Evolutionary conservation across 2,797 vertebrate genomes (phyloP), one percentile per base, ranked within the genome.

Genomic region (Melanotaenia parkinsoni): DNA sequence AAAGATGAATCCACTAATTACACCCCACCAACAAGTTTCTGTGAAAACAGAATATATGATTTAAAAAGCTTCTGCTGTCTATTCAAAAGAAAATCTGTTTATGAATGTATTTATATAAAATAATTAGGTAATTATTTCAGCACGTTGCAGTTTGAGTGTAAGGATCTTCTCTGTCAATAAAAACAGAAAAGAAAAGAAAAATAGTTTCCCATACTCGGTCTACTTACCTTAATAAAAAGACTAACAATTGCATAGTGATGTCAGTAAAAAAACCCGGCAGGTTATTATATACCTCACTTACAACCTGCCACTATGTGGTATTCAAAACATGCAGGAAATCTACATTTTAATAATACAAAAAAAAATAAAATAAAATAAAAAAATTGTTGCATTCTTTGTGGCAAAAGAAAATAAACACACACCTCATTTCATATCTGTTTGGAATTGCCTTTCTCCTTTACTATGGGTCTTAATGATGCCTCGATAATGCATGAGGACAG

Each of bases 401-500:
- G 2, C 4, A 56, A 33, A 22, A 65, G 5, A 37, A 45, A 50
- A 32, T 16, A 54, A 18, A 37, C 56, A 57, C 0, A 0, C 35
- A 32, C 30, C 64, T 12, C 5, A 1, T 26, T 43, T 53, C 26
- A 13, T 13, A 24, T 54, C 8, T 40, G 5, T 60, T 26, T 58
- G 61, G 33, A 35, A 22, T 28, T 38, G 28, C 1, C 6, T 58
- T 64, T 43, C 30, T 33, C 5, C 26, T 33, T 53, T 45, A 14
- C 13, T 26, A 56, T 6, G 16, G 13, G 7, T 22, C 16, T 45
- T 62, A 61, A 56, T 61, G 54, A 67, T 65, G 54, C 70, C 45
- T 38, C 24, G 61, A 70, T 54, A 56, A 54, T 60, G 37, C 9
- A 69, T 43, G 24, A 40, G 56, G 20, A 26, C 43, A 54, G 38